Evolutionary conservation across 2,113 vertebrate genomes (phyloP), one percentile per base, ranked within the genome.

Genomic region (Galeopterus variegatus): DNA sequence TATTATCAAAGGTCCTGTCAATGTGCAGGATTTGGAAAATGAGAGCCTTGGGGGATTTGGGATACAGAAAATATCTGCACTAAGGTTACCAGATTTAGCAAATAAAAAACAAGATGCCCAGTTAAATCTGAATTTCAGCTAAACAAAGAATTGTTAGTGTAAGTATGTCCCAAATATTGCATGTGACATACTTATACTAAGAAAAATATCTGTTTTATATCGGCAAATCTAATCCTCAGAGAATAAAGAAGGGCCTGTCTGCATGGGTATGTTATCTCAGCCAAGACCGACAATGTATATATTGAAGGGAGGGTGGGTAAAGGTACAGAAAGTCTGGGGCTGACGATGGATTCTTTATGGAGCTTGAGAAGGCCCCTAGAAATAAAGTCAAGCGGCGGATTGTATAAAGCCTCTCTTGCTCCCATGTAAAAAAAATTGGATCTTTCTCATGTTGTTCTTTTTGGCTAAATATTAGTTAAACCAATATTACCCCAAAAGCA

Each of bases 401-500:
- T 67, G 14, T 33, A 23, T 45, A 54, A 95, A 95, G 12, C n/a
- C 67, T 41, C 18, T 17, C 26, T 89, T 52, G 60, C 33, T 92
- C 9, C 83, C 86, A 52, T 90, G 24, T 52, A 77, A 92, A 56
- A 56, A 96, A 95, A 93, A 79, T 6, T 65, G 45, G 41, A 41
- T 88, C 89, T 96, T 95, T 92, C 88, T 82, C 93, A 88, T 50
- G 84, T 54, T 88, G 79, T 52, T 90, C 60, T 97, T 96, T 92
- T 94, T 65, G 75, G 77, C 36, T 91, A 75, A 90, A 50, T 75
- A 86, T 28, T 96, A 92, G 90, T 75, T 94, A 97, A 88, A 90
- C 93, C 94, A 96, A 90, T 95, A 96, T 97, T 54, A 92, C 92
- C 92, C 96, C 88, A 96, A 97, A 98, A 98, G 96, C 96, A 97